Percentiles rank a stretch among this genome's conserved stretches.
phyloP scores from a whole-genome alignment of 2,113 vertebrate species.

The Mastomys coucha region DNA sequence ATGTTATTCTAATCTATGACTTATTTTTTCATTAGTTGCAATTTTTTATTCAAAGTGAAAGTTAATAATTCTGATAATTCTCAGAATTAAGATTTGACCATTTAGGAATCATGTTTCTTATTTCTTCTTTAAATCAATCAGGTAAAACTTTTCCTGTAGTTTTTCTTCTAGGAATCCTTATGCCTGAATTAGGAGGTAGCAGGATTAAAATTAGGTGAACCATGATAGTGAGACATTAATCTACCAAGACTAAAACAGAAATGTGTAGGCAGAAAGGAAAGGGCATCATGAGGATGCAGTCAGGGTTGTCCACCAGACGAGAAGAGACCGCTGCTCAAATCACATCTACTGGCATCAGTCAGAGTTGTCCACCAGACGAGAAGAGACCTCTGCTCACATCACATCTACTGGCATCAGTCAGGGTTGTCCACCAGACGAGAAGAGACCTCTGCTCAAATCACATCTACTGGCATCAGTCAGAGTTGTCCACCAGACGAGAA shows the following conservation, averaged over 20 bases:
- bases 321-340: not conserved
- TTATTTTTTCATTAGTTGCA: not conserved
- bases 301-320: not conserved
- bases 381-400: too few relatives aligned
- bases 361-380: too few relatives aligned
- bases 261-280: not conserved
- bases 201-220: not conserved
- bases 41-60: not conserved
- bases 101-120: not conserved
- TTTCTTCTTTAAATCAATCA: not conserved
- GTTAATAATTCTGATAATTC: not conserved
- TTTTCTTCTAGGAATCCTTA: not conserved
- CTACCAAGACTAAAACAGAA: not conserved
- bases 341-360: too few relatives aligned
- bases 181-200: not conserved
- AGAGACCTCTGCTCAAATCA: not conserved
- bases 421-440: not conserved
- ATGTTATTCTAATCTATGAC: not conserved
- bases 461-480: too few relatives aligned
- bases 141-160: not conserved
- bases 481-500: too few relatives aligned
- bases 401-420: too few relatives aligned
- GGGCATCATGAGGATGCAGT: accelerated
- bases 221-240: not conserved
- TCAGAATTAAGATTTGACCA: not conserved